These are phyloP conservation scores for Chionis minor DNA, from an alignment of 2,113 vertebrate genomes.

Conservation along the genomic window DNA sequence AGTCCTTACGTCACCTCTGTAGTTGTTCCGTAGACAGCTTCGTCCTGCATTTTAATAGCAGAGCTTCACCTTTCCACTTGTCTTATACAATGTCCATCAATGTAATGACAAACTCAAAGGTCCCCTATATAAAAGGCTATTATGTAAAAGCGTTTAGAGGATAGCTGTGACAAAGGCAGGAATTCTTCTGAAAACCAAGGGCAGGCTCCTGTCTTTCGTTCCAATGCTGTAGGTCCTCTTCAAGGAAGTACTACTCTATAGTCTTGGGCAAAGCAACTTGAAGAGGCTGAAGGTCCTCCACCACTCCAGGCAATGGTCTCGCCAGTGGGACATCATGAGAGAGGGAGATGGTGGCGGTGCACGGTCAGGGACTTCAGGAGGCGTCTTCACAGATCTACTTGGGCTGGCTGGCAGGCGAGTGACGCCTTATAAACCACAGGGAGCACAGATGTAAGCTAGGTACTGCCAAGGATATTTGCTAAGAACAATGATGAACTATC, in stretches of 20 bases:
- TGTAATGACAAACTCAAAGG: neutral
- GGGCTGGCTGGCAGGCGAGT: neutral
- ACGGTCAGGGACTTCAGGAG: neutral
- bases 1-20: neutral
- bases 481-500: neutral
- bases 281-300: neutral
- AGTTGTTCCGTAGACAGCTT: neutral
- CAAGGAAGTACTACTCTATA: accelerated
- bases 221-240: neutral
- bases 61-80: neutral
- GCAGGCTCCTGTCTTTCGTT: neutral
- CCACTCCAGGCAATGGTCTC: accelerated
- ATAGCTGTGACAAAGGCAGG: neutral
- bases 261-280: neutral
- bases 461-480: neutral
- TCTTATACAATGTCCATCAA: neutral
- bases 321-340: accelerated
- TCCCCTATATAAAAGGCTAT: neutral
- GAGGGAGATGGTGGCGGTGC: accelerated
- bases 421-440: neutral
- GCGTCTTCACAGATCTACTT: neutral
- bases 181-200: neutral
- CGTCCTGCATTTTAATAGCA: neutral
- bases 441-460: neutral
- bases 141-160: neutral